Base-by-base conservation (phyloP, 35 echinoderm and acorn worm genomes). In the Ophiothrix spiculata region DNA sequence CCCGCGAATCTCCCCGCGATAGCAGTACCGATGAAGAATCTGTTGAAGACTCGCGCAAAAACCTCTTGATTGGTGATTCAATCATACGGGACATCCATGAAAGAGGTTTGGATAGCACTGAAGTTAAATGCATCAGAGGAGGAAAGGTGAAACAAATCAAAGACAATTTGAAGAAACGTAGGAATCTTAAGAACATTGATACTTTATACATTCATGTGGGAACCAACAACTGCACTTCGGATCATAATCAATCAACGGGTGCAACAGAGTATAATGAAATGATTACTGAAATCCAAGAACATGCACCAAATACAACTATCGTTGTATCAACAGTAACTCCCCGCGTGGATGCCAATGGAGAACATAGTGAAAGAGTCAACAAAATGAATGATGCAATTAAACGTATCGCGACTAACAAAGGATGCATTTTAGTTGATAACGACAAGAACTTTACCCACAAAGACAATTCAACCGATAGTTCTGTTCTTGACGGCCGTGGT, bases 381-480 rank as follows among this genome's bases (percentile, higher is more conserved):
- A n/a, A 38, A 31, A 34, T 88, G 56, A 88, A 88, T 36, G 36
- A 2, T 11, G 38, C 4, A 32, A 42, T 88, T 42, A 34, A 34
- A 4, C 34, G 15, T 8, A 19, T 80, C 12, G 86, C 86, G 17
- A 35, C 19, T n/a, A 28, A 88, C 3, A 34, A 79, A 13, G 54
- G 56, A 34, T 88, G 86, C 35, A 21, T 35, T 29, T 19, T 88
- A 0, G 38, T 88, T 12, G 49, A 88, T 35, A 77, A 80, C 39
- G 86, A 88, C 77, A 29, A 41, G 17, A 88, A 78, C 36, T 88
- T 88, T 36, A 88, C 79, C 19, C 49, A 64, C 37, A 88, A 79
- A 36, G 60, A 88, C 35, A 36, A 88, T 21, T 35, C 41, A 1
- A 36, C 42, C n/a, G 86, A 88, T 21, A 32, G 31, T 19, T 39